These are phyloP conservation scores for Acanthopagrus latus DNA, from an alignment of 2,797 vertebrate genomes.

Conservation along the genomic window DNA sequence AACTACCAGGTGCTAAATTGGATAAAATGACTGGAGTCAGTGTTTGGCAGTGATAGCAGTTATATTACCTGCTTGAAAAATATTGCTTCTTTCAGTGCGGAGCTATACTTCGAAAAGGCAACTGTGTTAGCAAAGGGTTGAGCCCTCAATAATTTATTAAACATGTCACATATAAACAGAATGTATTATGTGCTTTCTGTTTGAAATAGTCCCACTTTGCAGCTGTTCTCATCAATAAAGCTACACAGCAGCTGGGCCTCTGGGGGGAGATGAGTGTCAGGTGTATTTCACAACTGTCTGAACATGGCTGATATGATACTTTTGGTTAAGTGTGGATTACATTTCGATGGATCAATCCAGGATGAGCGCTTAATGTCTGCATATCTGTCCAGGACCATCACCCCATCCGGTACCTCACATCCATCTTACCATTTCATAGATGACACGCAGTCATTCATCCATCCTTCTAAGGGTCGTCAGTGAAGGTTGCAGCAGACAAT, in stretches of 20 bases:
- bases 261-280: conserved; percentile 32
- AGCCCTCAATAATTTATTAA: neutral
- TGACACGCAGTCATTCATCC: conserved; percentile 24
- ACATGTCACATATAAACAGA: neutral
- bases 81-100: neutral
- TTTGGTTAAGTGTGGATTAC: conserved; percentile 41
- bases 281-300: conserved; percentile 24
- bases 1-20: neutral
- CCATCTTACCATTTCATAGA: conserved; percentile 13
- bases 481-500: conserved; percentile 41
- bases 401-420: neutral
- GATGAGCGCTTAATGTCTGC: conserved; percentile 14
- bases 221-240: conserved; percentile 29
- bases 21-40: neutral
- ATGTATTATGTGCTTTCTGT: conserved; percentile 7
- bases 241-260: conserved; percentile 4
- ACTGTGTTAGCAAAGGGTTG: neutral
- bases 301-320: conserved; percentile 12
- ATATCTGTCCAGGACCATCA: conserved; percentile 14
- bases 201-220: neutral
- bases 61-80: neutral
- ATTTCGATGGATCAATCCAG: conserved; percentile 36
- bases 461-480: conserved; percentile 11
- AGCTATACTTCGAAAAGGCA: neutral
- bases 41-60: neutral